Evolutionary conservation across 2,113 vertebrate genomes (phyloP).

Genomic region (Crotalus horridus): DNA sequence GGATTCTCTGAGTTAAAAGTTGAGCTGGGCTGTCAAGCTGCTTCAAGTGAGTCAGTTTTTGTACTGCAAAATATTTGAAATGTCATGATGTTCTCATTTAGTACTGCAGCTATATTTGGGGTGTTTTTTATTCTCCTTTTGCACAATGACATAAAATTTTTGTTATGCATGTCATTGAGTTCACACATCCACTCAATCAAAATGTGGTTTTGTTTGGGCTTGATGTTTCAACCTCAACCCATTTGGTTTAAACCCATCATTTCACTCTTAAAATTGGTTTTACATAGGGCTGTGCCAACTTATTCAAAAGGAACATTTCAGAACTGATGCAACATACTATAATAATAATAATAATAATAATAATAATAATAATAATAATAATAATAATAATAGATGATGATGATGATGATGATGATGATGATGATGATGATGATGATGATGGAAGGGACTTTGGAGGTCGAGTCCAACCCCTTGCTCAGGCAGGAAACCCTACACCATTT

Average conservation of each 20-base stretch:
- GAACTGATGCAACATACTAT: not conserved
- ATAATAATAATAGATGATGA: too few relatives aligned
- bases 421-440: too few relatives aligned
- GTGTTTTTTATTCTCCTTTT: not conserved
- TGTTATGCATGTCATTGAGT: not conserved
- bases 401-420: too few relatives aligned
- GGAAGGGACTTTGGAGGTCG: too few relatives aligned
- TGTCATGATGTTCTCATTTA: not conserved
- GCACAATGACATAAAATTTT: not conserved
- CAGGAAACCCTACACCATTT: too few relatives aligned
- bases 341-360: too few relatives aligned
- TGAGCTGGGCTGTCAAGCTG: not conserved
- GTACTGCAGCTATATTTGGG: not conserved
- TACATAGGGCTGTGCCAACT: not conserved
- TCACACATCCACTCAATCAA: not conserved
- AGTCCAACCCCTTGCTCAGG: too few relatives aligned
- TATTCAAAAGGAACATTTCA: not conserved
- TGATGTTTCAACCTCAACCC: not conserved
- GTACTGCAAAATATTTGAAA: slow-evolving; percentile 1
- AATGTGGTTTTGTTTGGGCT: not conserved
- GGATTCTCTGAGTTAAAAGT: not conserved
- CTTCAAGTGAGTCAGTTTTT: not conserved
- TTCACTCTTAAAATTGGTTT: not conserved
- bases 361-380: too few relatives aligned
- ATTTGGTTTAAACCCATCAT: not conserved